Base-by-base conservation (phyloP, 2,888 invertebrate species). In the Plutella xylostella region DNA sequence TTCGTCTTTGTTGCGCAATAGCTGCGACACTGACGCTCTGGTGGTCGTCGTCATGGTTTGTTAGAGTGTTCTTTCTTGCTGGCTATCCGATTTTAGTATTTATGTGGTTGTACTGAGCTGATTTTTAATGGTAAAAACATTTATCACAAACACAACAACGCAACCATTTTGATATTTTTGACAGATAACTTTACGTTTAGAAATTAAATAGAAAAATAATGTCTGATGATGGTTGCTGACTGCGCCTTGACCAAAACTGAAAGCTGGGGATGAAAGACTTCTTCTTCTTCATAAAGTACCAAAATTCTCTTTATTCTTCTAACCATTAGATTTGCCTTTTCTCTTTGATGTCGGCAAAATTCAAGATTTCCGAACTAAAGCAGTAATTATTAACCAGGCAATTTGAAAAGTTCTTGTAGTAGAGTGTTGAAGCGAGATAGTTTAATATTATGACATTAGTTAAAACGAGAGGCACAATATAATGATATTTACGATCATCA, bases 1-100 rank as follows among this genome's bases (percentile, higher is more conserved):
- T 47, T 87, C 86, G 45, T 84, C 85, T 63, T 89, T 89, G 39
- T 85, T 86, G 55, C 87, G 88, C 47, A 94, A 82, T 54, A 93
- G 88, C 68, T 90, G 90, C 7, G 93, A 93, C 4, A 93, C 90
- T 5, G 92, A 84, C 33, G 85, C 68, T 42, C 85, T 68, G 0
- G 68, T 65, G 35, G 66, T 69, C 1, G 72, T 60, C 31, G 83
- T 65, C 85, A 85, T 43, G 28, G 42, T 34, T n/a, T n/a, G n/a
- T n/a, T n/a, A n/a, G n/a, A n/a, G n/a, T n/a, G n/a, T n/a, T n/a
- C n/a, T n/a, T n/a, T n/a, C n/a, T n/a, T n/a, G n/a, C n/a, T n/a
- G n/a, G n/a, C n/a, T n/a, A 39, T 11, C 18, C 4, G 37, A 19
- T 6, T 20, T 3, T 14, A 7, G 31, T 31, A 31, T 12, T n/a